phyloP scores from a whole-genome alignment of 2,113 vertebrate species.

The Bos indicus region DNA sequence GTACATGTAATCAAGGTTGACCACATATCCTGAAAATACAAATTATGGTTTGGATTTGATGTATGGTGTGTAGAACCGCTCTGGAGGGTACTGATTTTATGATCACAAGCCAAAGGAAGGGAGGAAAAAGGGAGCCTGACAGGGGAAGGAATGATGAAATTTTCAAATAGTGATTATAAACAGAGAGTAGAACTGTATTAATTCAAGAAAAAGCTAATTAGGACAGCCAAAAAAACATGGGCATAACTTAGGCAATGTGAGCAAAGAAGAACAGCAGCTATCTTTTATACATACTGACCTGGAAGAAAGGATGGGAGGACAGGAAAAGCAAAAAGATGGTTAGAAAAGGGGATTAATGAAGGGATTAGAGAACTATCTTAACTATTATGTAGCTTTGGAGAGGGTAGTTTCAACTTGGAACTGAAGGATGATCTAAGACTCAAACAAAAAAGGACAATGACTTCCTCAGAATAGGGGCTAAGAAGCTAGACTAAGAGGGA shows the following conservation, averaged over 20 bases:
- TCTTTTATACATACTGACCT: neutral
- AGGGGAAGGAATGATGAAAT: neutral
- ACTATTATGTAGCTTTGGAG: neutral
- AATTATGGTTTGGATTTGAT: slow-evolving; percentile 20
- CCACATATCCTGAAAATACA: neutral
- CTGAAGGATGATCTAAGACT: neutral
- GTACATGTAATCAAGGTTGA: neutral
- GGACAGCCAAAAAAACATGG: neutral
- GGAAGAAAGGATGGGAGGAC: neutral
- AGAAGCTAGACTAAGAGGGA: neutral
- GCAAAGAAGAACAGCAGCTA: slow-evolving; percentile 6
- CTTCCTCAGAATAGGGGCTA: neutral
- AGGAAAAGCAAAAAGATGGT: neutral
- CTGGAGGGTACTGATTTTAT: slow-evolving; percentile 22
- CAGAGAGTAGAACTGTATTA: neutral
- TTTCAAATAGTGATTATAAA: slow-evolving; percentile 12
- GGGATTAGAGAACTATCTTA: slow-evolving; percentile 12
- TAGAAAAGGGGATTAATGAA: neutral
- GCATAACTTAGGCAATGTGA: neutral
- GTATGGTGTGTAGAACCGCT: neutral
- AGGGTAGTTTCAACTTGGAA: neutral
- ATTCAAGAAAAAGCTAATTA: slow-evolving; percentile 20
- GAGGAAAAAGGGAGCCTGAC: neutral
- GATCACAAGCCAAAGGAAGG: neutral
- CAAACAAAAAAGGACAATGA: neutral